Evolutionary conservation across 1,140 invertebrate genomes (phyloP).

Genomic region (Pseudomyrmex cubaensis): DNA sequence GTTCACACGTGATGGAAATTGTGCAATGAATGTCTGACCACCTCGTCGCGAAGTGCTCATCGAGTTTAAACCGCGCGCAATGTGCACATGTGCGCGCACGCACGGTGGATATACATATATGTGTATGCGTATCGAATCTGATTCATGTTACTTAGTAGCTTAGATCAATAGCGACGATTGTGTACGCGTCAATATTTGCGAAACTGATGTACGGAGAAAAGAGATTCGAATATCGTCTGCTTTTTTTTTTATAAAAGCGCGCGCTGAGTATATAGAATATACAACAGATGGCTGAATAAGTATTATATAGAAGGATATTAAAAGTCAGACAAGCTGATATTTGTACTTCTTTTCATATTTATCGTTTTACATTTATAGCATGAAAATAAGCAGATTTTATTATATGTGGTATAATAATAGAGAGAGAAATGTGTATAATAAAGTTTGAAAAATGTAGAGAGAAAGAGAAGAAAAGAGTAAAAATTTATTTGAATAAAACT

Average conservation of each 20-base stretch:
- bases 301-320: conserved; percentile 30
- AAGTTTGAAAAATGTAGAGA: not conserved
- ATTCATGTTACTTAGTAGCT: conserved; percentile 35
- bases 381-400: not conserved
- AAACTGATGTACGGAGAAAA: conserved; percentile 12
- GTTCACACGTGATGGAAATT: conserved; percentile 81
- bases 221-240: conserved; percentile 37
- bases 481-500: too few species aligned
- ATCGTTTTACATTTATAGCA: not conserved
- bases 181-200: conserved; percentile 44
- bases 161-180: conserved; percentile 17
- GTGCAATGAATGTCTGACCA: conserved; percentile 54
- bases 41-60: conserved; percentile 4
- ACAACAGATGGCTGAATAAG: conserved; percentile 12
- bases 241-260: conserved; percentile 13
- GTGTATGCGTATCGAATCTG: conserved; percentile 28
- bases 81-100: not conserved
- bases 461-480: too few species aligned
- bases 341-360: not conserved
- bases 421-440: not conserved
- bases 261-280: conserved; percentile 1
- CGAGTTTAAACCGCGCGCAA: not conserved
- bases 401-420: not conserved
- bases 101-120: conserved; percentile 6
- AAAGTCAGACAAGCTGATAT: conserved; percentile 10